Evolutionary conservation across 2,113 vertebrate species (phyloP).

Genomic region (Myiopsitta monachus): DNA sequence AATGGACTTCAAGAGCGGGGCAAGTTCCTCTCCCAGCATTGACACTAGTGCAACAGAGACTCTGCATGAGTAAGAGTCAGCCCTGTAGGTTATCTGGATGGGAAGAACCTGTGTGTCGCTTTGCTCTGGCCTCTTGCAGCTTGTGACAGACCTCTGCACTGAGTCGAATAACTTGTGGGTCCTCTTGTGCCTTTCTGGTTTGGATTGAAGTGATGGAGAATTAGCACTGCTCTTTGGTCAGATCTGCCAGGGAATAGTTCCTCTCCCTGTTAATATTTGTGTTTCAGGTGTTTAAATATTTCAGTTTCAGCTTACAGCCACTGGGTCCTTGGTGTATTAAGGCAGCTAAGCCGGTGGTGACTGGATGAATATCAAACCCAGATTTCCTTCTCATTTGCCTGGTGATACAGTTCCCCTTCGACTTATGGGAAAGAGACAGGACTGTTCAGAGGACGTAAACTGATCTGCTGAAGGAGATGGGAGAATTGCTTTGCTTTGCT

Average conservation of each 20-base stretch:
- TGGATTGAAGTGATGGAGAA: not conserved
- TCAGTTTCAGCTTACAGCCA: not conserved
- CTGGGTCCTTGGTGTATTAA: not conserved
- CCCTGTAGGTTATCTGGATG: not conserved
- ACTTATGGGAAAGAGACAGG: not conserved
- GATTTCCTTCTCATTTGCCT: not conserved
- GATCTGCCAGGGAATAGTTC: not conserved
- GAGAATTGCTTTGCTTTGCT: not conserved
- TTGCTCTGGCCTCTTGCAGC: not conserved
- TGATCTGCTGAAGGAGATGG: not conserved
- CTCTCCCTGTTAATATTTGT: not conserved
- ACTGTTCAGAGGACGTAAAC: not conserved
- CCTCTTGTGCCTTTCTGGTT: not conserved
- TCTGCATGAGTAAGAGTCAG: not conserved
- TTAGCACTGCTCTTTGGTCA: not conserved
- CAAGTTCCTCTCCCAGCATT: not conserved
- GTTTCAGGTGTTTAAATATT: constrained; percentile 14
- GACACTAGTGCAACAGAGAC: not conserved
- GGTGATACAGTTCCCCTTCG: not conserved
- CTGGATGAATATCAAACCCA: not conserved
- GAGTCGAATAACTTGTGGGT: not conserved
- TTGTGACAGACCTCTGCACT: not conserved
- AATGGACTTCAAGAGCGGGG: not conserved
- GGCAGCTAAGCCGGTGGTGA: not conserved
- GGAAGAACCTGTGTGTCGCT: not conserved